phyloP scores from a whole-genome alignment of 2,888 invertebrate genomes.

The Lottia scabra region DNA sequence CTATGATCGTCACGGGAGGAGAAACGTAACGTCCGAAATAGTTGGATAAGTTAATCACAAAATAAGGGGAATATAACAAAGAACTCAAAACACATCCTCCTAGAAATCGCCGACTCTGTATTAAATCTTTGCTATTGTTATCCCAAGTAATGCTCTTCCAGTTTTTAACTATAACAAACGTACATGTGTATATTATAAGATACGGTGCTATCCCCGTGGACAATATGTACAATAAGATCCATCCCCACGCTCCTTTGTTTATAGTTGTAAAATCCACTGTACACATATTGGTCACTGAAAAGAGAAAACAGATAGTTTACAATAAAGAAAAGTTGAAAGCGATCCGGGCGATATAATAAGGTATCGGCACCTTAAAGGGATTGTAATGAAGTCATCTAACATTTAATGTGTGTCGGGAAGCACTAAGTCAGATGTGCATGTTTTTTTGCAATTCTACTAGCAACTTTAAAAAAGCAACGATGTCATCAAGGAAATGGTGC shows the following conservation, averaged over 20 bases:
- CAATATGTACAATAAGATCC: neutral
- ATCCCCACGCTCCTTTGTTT: neutral
- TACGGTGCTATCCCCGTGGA: neutral
- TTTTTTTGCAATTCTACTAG: too few relatives aligned
- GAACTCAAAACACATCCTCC: neutral
- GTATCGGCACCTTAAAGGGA: too few relatives aligned
- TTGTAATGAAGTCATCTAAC: too few relatives aligned
- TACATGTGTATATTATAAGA: neutral
- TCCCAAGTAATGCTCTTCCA: neutral
- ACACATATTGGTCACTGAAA: conserved; percentile 13
- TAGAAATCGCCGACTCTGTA: neutral
- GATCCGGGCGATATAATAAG: too few relatives aligned
- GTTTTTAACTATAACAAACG: neutral
- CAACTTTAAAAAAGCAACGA: too few relatives aligned
- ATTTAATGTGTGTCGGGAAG: too few relatives aligned
- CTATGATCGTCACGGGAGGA: neutral
- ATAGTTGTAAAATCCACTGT: conserved; percentile 9
- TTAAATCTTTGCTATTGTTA: neutral
- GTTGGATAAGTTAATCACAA: neutral
- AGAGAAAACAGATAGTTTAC: neutral
- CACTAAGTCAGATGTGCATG: too few relatives aligned
- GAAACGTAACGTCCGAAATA: neutral
- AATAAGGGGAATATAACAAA: neutral
- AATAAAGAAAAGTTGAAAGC: neutral
- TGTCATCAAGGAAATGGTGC: too few relatives aligned